Conservation (phyloP, 2,888 invertebrate genomes). For the Pocota personata region DNA sequence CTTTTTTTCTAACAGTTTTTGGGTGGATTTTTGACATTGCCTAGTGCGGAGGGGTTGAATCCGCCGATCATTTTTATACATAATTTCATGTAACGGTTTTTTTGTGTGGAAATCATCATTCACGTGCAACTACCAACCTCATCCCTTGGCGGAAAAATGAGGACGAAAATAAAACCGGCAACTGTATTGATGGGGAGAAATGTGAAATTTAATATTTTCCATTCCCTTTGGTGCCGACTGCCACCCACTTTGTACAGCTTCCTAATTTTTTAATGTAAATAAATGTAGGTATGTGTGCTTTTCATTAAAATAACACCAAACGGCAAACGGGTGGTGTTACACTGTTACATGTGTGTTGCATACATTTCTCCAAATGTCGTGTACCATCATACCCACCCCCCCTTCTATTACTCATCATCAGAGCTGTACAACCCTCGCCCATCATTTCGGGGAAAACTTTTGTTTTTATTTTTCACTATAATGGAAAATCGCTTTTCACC, state of each 20-base stretch:
- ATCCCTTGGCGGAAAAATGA: not conserved
- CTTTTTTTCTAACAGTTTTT: conserved; percentile 38
- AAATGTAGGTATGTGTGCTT: conserved; percentile 58
- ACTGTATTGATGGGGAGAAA: conserved; percentile 39
- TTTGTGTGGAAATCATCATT: not conserved
- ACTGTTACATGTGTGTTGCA: conserved; percentile 25
- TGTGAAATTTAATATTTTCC: conserved; percentile 43
- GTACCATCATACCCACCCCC: conserved; percentile 9
- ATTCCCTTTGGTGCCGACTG: conserved; percentile 11
- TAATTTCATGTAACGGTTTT: conserved; percentile 14
- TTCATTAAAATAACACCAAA: conserved; percentile 65
- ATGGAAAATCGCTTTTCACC: conserved; percentile 66
- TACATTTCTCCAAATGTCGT: conserved; percentile 53
- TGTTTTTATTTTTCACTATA: conserved; percentile 73
- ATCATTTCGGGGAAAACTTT: conserved; percentile 65
- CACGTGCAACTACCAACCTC: conserved; percentile 1
- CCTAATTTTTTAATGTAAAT: conserved; percentile 72
- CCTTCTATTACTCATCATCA: conserved; percentile 62
- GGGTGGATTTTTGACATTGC: conserved; percentile 43
- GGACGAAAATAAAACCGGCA: not conserved
- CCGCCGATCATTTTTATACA: conserved; percentile 40
- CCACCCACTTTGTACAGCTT: conserved; percentile 53
- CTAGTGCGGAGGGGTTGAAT: conserved; percentile 25
- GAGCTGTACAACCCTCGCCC: conserved; percentile 34
- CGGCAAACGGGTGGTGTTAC: conserved; percentile 36